Conservation (phyloP, 1,140 invertebrate genomes). For the Pseudomyrmex pallidus region DNA sequence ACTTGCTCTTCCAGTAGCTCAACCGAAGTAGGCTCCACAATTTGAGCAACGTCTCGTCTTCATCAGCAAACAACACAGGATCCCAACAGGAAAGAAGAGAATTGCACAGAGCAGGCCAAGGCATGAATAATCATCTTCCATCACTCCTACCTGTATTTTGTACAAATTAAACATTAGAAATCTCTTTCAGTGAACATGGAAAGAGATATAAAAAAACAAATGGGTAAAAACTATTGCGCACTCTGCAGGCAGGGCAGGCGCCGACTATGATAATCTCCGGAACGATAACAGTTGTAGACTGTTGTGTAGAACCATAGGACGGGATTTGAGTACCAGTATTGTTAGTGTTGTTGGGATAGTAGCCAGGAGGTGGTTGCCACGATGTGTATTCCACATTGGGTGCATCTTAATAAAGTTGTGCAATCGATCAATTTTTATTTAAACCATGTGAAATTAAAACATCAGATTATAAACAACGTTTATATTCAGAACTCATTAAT, state of each 20-base stretch:
- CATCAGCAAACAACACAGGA: slow-evolving; percentile 92
- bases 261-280: slow-evolving; percentile 90
- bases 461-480: no score
- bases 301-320: slow-evolving; percentile 84
- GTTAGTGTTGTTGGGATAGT: slow-evolving; percentile 76
- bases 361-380: slow-evolving; percentile 82
- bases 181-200: not conserved
- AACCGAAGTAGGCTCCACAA: slow-evolving; percentile 92
- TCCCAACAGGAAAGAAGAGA: slow-evolving; percentile 93
- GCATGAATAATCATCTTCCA: slow-evolving; percentile 94
- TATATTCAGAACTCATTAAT: no score
- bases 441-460: no score
- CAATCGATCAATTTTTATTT: no score
- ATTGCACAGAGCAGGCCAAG: slow-evolving; percentile 93
- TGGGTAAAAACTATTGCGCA: slow-evolving; percentile 75
- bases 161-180: slow-evolving; percentile 57
- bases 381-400: slow-evolving; percentile 40
- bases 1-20: slow-evolving; percentile 63
- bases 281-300: slow-evolving; percentile 79
- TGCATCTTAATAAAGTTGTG: no score
- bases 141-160: slow-evolving; percentile 88
- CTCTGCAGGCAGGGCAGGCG: slow-evolving; percentile 93
- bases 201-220: not conserved
- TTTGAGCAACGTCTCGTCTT: slow-evolving; percentile 93
- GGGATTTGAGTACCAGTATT: slow-evolving; percentile 78